These are phyloP conservation scores for Desmophyllum pertusum DNA, from an alignment of 92 coral and sea anemone genomes.

Conservation along the genomic window DNA sequence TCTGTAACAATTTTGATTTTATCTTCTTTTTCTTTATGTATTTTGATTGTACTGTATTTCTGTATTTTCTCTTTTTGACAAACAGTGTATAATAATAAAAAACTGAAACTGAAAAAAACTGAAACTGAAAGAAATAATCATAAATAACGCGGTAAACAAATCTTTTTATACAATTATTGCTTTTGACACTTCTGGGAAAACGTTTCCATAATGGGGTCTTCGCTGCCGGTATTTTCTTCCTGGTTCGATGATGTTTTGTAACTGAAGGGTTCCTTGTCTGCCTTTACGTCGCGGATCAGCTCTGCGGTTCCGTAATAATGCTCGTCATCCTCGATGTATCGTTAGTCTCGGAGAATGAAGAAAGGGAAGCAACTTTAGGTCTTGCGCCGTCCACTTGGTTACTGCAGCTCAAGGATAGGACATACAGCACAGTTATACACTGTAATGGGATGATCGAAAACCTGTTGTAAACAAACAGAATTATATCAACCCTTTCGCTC, in stretches of 20 bases:
- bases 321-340: background rate
- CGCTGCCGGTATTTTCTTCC: background rate
- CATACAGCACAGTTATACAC: background rate
- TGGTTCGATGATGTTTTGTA: background rate
- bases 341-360: background rate
- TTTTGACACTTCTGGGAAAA: background rate
- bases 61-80: no score
- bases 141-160: background rate
- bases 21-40: no score
- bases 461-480: background rate
- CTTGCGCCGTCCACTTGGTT: background rate
- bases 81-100: no score
- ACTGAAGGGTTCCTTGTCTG: background rate
- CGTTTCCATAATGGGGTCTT: background rate
- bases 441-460: background rate
- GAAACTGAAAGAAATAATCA: background rate
- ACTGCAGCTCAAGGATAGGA: background rate
- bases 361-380: background rate
- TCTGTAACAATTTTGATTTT: no score
- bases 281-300: background rate
- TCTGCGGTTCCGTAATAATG: background rate
- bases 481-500: background rate
- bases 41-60: no score
- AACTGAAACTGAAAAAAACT: no score
- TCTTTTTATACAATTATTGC: slow-evolving; percentile 15